A percentile compares a stretch with the other conserved stretches of the same genome.
Conservation (phyloP, 2,113 vertebrate species). For the Clarias magur region DNA sequence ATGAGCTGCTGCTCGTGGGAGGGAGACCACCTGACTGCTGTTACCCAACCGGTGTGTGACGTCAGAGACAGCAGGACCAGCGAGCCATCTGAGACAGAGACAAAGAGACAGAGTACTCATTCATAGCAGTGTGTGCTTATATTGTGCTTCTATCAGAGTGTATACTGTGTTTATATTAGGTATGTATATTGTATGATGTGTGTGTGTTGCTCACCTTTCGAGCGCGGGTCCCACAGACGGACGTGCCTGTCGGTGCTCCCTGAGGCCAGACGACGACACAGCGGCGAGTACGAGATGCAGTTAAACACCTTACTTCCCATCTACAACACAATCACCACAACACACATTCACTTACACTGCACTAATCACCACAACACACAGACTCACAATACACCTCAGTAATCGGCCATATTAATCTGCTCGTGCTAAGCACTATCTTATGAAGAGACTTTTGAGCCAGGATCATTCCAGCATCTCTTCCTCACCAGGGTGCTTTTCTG, state of each 20-base stretch:
- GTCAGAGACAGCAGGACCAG: conserved; percentile 90
- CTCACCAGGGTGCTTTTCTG: conserved; percentile 88
- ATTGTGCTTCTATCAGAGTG: no score
- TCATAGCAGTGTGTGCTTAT: background rate
- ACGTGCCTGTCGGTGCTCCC: conserved; percentile 94
- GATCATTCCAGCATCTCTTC: background rate
- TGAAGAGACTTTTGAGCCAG: background rate
- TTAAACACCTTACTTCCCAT: conserved; percentile 95
- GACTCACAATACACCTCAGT: no score
- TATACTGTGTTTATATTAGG: no score
- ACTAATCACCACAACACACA: no score
- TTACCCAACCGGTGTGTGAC: conserved; percentile 96
- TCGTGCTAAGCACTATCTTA: background rate
- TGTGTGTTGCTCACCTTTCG: conserved; percentile 77
- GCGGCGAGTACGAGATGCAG: conserved; percentile 88
- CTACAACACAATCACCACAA: conserved; percentile 66
- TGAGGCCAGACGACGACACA: conserved; percentile 89
- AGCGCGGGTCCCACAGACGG: conserved; percentile 91
- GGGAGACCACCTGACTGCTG: conserved; percentile 91
- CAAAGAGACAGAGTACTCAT: background rate
- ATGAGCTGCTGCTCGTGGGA: conserved; percentile 90
- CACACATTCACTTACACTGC: background rate
- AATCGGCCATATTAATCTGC: no score
- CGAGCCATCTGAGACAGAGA: conserved; percentile 81
- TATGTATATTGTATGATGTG: no score